These are phyloP conservation scores for Pteria penguin DNA, from an alignment of 2,888 invertebrate genomes.

Conservation along the genomic window DNA sequence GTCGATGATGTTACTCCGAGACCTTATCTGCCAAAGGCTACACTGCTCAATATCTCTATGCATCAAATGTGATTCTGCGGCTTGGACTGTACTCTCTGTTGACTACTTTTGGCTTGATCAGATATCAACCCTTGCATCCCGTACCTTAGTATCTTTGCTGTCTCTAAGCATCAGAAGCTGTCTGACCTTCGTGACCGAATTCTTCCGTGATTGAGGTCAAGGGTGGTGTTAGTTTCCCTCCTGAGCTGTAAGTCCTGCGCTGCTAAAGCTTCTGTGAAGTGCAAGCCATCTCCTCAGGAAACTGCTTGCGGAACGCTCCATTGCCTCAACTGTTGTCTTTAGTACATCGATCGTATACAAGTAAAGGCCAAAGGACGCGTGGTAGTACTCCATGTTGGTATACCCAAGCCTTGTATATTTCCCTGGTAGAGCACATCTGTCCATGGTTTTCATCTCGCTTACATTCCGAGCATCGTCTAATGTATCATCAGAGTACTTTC, in stretches of 20 bases:
- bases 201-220: conserved; percentile 30
- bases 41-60: conserved; percentile 18
- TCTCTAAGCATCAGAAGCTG: conserved; percentile 24
- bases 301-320: conserved; percentile 1
- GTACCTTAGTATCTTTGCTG: conserved; percentile 15
- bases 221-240: conserved; percentile 37
- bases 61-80: conserved; percentile 22
- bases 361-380: conserved; percentile 28
- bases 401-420: conserved; percentile 32
- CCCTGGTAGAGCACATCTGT: conserved; percentile 32
- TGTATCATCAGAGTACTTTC: conserved; percentile 15
- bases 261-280: conserved; percentile 37
- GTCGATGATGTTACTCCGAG: neutral
- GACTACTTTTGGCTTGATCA: conserved; percentile 22
- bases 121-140: neutral
- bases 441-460: neutral
- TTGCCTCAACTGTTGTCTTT: conserved; percentile 15
- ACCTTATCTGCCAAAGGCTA: conserved; percentile 2
- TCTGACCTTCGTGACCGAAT: conserved; percentile 37
- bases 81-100: conserved; percentile 21
- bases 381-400: conserved; percentile 34
- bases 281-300: conserved; percentile 32
- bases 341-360: conserved; percentile 38
- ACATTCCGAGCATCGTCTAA: neutral
- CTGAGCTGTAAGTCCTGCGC: conserved; percentile 33